Percentiles rank a stretch among this genome's conserved stretches.
phyloP scores from a whole-genome alignment of 2,797 vertebrate species.

The Vespertilio murinus region DNA sequence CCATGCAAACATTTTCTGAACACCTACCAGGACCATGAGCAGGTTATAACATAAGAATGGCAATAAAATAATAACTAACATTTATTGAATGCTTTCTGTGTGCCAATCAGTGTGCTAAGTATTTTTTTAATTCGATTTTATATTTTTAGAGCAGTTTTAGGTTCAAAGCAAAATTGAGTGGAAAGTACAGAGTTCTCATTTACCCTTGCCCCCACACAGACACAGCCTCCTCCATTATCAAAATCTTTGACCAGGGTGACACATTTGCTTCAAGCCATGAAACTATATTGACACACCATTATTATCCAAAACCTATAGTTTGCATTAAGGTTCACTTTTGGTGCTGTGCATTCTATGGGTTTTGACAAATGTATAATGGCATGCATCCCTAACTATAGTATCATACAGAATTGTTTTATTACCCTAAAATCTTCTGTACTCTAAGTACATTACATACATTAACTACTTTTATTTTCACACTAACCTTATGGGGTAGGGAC shows the following conservation, averaged over 20 bases:
- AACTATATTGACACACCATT: neutral
- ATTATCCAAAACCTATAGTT: neutral
- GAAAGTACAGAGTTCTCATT: neutral
- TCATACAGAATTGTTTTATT: neutral
- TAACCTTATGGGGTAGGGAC: neutral
- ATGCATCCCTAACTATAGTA: neutral
- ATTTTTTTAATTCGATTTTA: constrained; percentile 24
- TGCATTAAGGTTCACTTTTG: neutral
- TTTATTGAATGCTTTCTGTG: neutral
- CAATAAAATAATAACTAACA: constrained; percentile 38
- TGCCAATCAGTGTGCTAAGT: neutral
- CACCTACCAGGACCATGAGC: neutral
- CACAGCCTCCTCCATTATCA: neutral
- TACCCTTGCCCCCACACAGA: neutral
- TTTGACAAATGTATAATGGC: neutral
- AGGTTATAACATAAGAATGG: neutral
- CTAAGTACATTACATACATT: neutral
- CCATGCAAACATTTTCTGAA: neutral
- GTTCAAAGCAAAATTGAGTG: constrained; percentile 7
- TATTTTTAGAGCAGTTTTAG: neutral
- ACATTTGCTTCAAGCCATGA: neutral
- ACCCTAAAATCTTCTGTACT: neutral
- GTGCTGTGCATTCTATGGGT: neutral
- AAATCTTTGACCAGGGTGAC: neutral
- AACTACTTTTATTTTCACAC: neutral